A percentile compares a stretch with the other conserved stretches of the same genome.
These are phyloP conservation scores for Catharus fuscescens DNA, from an alignment of 2,113 vertebrate species.

Conservation along the genomic window DNA sequence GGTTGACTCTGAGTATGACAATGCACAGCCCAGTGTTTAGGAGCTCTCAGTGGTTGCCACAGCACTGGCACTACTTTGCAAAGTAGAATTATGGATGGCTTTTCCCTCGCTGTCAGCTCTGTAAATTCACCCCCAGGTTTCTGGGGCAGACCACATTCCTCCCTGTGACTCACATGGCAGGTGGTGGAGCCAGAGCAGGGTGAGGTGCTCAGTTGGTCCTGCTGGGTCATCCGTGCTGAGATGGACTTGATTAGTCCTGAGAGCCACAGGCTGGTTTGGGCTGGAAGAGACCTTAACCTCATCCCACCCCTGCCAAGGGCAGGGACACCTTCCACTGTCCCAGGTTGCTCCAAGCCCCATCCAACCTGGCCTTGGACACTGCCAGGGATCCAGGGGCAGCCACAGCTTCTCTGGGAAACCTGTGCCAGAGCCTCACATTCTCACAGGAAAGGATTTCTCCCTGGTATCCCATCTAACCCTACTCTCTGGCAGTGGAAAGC, in stretches of 20 bases:
- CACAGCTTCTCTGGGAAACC: background rate
- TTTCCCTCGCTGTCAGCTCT: background rate
- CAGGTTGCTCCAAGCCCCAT: fast-evolving
- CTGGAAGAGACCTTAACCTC: background rate
- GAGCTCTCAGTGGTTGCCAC: constrained; percentile 13
- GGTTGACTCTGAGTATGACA: background rate
- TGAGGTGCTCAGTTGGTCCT: background rate
- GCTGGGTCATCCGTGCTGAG: background rate
- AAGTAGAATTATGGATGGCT: background rate
- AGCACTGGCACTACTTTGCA: background rate
- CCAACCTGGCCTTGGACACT: background rate
- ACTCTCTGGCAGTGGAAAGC: fast-evolving
- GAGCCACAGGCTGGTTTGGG: background rate
- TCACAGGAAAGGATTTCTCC: fast-evolving
- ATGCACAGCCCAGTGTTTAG: fast-evolving
- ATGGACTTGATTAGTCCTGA: background rate
- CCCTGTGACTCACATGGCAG: background rate
- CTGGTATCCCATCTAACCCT: too few relatives aligned
- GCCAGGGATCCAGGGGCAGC: background rate
- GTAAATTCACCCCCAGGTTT: background rate
- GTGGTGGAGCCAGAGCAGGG: background rate
- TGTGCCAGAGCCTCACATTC: background rate
- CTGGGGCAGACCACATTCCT: background rate
- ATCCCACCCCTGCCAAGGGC: background rate
- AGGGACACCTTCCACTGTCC: fast-evolving